phyloP scores from a whole-genome alignment of 92 coral and sea anemone species.

The Actinernus sp. region DNA sequence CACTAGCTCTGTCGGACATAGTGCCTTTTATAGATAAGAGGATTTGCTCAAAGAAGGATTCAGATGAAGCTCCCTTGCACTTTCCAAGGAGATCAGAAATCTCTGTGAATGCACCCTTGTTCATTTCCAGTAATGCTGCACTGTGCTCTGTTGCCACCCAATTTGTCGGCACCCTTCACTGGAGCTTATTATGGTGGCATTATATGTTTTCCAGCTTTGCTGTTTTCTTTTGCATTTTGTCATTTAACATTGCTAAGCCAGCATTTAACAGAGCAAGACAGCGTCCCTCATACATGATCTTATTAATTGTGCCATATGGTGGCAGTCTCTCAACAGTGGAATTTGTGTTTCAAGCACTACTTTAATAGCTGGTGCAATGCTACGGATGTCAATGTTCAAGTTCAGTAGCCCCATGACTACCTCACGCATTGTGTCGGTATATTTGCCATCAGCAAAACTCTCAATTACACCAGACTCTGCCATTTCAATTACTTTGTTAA shows the following conservation, averaged over 20 bases:
- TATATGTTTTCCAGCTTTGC: slow-evolving; percentile 5
- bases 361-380: neutral
- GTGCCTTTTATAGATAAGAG: neutral
- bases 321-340: neutral
- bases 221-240: neutral
- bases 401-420: neutral
- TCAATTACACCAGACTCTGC: slow-evolving; percentile 1
- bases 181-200: slow-evolving; percentile 3
- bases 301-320: slow-evolving; percentile 11
- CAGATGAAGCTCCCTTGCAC: neutral
- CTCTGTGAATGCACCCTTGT: neutral
- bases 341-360: neutral
- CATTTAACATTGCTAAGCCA: neutral
- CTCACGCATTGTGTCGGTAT: neutral
- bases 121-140: neutral
- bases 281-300: slow-evolving; percentile 2
- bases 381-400: neutral
- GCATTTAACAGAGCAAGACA: slow-evolving; percentile 15
- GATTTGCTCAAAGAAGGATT: neutral
- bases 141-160: neutral
- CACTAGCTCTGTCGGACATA: neutral
- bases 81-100: neutral
- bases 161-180: slow-evolving; percentile 6
- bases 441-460: neutral
- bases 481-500: neutral